Base-by-base conservation (phyloP, 1,140 invertebrate species). In the Cyphomyrmex costatus region DNA sequence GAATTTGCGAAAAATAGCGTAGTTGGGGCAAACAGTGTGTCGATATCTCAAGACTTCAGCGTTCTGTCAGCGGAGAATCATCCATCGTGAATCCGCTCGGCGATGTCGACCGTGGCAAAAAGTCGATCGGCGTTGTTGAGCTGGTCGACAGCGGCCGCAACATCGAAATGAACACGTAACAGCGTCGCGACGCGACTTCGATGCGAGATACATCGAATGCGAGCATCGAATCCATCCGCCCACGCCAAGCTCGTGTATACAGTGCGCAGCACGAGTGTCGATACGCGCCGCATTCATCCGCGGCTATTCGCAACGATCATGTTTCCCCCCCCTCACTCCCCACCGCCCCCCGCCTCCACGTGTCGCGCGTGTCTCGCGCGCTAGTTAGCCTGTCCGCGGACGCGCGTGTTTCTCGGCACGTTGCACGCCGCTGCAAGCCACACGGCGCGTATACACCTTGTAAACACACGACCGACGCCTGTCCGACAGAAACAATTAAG, bases 401-500 rank as follows among this genome's bases (percentile, higher is more conserved):
- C 86, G 85, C 91, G 91, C 90, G 90, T 92, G 91, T 92, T 89
- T 77, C 88, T 88, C 84, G 80, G 85, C 90, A 88, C 88, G 89
- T 89, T 90, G 88, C 86, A 80, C 88, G 83, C 89, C 76, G 86
- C 89, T 36, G 63, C 63, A 86, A 91, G 91, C 92, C 91, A 92
- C 92, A 86, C 91, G 86, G 87, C 91, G 86, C 89, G 85, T 91
- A n/a, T n/a, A 90, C 88, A 89, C 88, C 92, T 92, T 91, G 93
- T 89, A 92, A 93, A 93, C 92, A 93, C 90, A 90, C 76, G 88
- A 78, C 85, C 91, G 87, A 91, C 88, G 89, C 92, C 91, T 91
- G 90, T 86, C 88, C 74, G 84, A 88, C 90, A 86, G 90, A 93
- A 93, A 93, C 93, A 94, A 94, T 94, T 92, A 93, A 91, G 91